Percentiles rank a stretch among this genome's conserved stretches.
Conservation (phyloP, 2,888 invertebrate genomes). For the Metalampra italica region DNA sequence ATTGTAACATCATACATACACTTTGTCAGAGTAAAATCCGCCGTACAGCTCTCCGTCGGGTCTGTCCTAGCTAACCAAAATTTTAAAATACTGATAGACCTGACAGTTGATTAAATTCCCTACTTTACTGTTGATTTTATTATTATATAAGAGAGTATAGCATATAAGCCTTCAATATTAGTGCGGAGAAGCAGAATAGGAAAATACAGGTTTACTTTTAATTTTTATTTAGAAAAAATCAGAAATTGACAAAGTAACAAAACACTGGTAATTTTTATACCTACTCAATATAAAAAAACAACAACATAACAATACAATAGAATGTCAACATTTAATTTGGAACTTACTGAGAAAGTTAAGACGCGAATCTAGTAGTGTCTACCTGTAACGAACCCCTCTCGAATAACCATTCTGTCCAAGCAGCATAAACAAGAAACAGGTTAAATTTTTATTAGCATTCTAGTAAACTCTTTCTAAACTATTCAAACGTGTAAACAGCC, state of each 20-base stretch:
- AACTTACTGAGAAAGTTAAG: constrained; percentile 27
- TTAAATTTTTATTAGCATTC: constrained; percentile 40
- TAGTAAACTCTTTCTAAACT: constrained; percentile 53
- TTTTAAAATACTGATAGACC: no score
- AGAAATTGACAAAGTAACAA: constrained; percentile 53
- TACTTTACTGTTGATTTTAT: no score
- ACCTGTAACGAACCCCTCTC: constrained; percentile 71
- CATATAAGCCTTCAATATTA: neutral
- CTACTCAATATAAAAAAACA: constrained; percentile 49
- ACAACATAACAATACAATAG: constrained; percentile 34
- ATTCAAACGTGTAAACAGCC: constrained; percentile 44
- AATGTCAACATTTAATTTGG: constrained; percentile 34
- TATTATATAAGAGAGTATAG: no score
- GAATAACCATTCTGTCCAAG: constrained; percentile 69
- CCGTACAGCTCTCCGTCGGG: no score
- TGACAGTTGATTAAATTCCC: no score
- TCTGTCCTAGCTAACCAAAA: no score
- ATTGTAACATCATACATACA: no score
- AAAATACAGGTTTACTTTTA: constrained; percentile 51
- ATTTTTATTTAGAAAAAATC: constrained; percentile 55
- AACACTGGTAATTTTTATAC: constrained; percentile 58
- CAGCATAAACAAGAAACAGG: constrained; percentile 61
- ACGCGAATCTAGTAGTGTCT: constrained; percentile 37
- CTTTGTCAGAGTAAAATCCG: no score
- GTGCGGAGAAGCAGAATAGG: constrained; percentile 45